phyloP scores from a whole-genome alignment of 92 coral and sea anemone species.

The Pocillopora grandis region DNA sequence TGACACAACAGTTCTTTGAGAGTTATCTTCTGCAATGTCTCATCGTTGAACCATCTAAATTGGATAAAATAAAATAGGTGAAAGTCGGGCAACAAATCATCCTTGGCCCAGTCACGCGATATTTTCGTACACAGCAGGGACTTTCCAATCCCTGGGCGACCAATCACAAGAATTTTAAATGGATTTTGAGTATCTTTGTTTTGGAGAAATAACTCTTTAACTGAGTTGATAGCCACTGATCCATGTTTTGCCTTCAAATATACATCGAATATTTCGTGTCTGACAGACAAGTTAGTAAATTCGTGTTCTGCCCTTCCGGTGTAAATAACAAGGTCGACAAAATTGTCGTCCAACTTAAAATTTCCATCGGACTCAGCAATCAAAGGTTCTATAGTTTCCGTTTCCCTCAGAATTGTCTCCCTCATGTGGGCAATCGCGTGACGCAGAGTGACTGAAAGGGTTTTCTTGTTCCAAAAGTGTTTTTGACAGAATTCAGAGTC shows the following conservation, averaged over 20 bases:
- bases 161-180: slow-evolving; percentile 45
- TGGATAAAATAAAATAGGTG: slow-evolving; percentile 25
- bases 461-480: slow-evolving; percentile 19
- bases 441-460: neutral
- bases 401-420: neutral
- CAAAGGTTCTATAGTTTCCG: slow-evolving; percentile 25
- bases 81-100: slow-evolving; percentile 8
- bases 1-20: slow-evolving; percentile 36
- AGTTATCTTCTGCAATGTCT: neutral
- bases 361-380: slow-evolving; percentile 11
- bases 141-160: slow-evolving; percentile 70
- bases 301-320: slow-evolving; percentile 44
- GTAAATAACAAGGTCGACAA: slow-evolving; percentile 53
- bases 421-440: neutral
- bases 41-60: slow-evolving; percentile 52
- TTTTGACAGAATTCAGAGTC: slow-evolving; percentile 46
- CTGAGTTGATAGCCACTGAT: slow-evolving; percentile 17
- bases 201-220: slow-evolving; percentile 42
- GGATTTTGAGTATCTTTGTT: slow-evolving; percentile 38
- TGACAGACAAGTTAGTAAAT: neutral
- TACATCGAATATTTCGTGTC: slow-evolving; percentile 43
- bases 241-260: slow-evolving; percentile 30
- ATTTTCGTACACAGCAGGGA: slow-evolving; percentile 46
- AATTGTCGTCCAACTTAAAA: slow-evolving; percentile 29
- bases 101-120: slow-evolving; percentile 40